These are phyloP conservation scores for Aethes cnicana DNA, from an alignment of 2,888 invertebrate genomes.

Conservation along the genomic window DNA sequence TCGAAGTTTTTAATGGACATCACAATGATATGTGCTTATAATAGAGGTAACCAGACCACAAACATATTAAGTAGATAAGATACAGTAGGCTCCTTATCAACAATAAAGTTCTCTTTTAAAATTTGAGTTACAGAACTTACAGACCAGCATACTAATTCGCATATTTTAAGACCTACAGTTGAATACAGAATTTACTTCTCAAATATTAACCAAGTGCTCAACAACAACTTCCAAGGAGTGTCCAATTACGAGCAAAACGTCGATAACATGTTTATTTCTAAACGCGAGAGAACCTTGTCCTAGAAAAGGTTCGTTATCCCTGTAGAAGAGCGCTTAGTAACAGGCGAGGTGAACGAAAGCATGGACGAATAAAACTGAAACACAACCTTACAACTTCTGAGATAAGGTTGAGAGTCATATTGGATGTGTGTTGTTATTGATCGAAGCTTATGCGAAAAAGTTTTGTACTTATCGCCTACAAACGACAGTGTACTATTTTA, in stretches of 20 bases:
- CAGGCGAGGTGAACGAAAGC: constrained; percentile 73
- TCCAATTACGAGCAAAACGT: constrained; percentile 7
- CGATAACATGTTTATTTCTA: constrained; percentile 25
- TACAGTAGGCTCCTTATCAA: too few species aligned
- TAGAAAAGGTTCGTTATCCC: constrained; percentile 74
- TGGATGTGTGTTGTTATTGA: constrained; percentile 59
- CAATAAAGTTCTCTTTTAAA: too few species aligned
- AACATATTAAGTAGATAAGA: too few species aligned
- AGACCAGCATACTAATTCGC: too few species aligned
- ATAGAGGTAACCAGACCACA: too few species aligned
- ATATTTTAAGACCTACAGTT: too few species aligned
- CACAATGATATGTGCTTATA: too few species aligned
- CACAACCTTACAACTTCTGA: constrained; percentile 36
- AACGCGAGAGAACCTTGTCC: constrained; percentile 49
- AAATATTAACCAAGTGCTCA: background rate
- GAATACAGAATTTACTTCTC: too few species aligned
- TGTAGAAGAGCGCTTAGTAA: constrained; percentile 68
- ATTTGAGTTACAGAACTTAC: too few species aligned
- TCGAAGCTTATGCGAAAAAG: constrained; percentile 77
- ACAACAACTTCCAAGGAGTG: background rate
- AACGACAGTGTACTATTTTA: constrained; percentile 61
- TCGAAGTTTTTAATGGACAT: too few species aligned
- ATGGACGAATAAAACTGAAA: constrained; percentile 37
- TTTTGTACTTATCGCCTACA: constrained; percentile 73
- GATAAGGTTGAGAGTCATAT: constrained; percentile 36